Percentiles rank a stretch among this genome's conserved stretches.
Evolutionary conservation across 2,113 vertebrate genomes (phyloP).

Genomic region (Geothlypis trichas): DNA sequence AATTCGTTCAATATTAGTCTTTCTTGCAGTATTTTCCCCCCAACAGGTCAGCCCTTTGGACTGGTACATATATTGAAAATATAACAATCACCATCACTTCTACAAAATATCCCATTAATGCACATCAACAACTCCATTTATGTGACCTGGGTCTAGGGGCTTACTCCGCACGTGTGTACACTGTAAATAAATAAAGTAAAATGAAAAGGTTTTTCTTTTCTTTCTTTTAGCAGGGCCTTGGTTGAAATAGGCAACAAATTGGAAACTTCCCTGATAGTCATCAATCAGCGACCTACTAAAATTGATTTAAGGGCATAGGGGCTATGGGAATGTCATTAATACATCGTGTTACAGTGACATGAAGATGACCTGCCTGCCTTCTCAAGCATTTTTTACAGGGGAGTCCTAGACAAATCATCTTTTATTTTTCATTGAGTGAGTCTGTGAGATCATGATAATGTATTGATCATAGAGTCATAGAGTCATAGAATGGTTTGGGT

Average conservation of each 20-base stretch:
- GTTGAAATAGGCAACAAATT: neutral
- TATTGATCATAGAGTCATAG: neutral
- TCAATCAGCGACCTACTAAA: neutral
- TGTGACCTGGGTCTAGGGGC: neutral
- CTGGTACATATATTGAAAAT: neutral
- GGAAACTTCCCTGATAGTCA: neutral
- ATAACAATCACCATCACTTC: neutral
- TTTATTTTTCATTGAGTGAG: neutral
- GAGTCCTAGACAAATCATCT: neutral
- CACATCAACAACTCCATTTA: neutral
- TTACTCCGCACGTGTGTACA: neutral
- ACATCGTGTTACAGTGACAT: neutral
- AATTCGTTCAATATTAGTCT: slow-evolving; percentile 17
- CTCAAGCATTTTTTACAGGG: neutral
- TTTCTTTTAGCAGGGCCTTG: neutral
- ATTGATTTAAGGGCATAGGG: neutral
- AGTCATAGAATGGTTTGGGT: neutral
- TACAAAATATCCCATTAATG: neutral
- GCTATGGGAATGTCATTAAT: neutral
- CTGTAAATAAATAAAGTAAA: neutral
- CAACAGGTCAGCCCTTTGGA: neutral
- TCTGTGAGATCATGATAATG: neutral
- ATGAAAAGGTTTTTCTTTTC: neutral
- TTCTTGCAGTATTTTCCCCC: neutral
- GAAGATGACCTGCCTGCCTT: neutral